Base-by-base conservation (phyloP, 1,140 invertebrate genomes). In the Bombus huntii region DNA sequence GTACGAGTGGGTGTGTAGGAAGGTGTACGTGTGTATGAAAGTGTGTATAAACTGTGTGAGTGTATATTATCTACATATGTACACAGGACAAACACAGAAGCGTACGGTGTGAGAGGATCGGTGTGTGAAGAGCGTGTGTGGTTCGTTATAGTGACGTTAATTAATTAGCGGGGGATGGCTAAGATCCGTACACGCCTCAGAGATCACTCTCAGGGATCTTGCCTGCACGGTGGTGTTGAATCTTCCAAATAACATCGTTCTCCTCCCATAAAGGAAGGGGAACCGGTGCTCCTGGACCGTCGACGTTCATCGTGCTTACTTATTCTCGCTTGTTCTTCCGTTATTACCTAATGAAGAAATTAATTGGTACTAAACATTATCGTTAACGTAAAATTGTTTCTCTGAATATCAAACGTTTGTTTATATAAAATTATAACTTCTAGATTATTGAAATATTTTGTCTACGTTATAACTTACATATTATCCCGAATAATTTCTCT, bases 51-150 rank as follows among this genome's bases (percentile, higher is more conserved):
- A 18, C 9, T 22, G 22, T 74, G n/a, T 57, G 39, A 42, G 71
- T 65, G 81, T 91, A 91, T 91, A 92, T 91, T 93, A 94, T 94
- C 92, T 94, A 94, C 93, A 94, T 94, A 94, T 94, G 90, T 94
- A 93, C 93, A 94, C 89, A 91, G 91, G 90, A 91, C 88, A 92
- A 94, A 94, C 92, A 92, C 90, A 92, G 93, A 93, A 93, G 92
- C 93, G 87, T 88, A 91, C 89, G 90, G 79, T 89, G 89, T 91
- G 81, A 83, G 85, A 84, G 86, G 84, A 83, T 75, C 28, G 53
- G 62, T 31, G 81, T 53, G 84, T 81, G 87, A 37, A 65, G 66
- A 82, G 85, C 71, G 83, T 81, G 81, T 87, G 87, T 89, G 68
- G 74, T 91, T 90, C 80, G 79, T 91, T 92, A 89, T 74, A 84